Base-by-base conservation (phyloP, 1,140 invertebrate genomes). In the Thaumatotibia leucotreta region DNA sequence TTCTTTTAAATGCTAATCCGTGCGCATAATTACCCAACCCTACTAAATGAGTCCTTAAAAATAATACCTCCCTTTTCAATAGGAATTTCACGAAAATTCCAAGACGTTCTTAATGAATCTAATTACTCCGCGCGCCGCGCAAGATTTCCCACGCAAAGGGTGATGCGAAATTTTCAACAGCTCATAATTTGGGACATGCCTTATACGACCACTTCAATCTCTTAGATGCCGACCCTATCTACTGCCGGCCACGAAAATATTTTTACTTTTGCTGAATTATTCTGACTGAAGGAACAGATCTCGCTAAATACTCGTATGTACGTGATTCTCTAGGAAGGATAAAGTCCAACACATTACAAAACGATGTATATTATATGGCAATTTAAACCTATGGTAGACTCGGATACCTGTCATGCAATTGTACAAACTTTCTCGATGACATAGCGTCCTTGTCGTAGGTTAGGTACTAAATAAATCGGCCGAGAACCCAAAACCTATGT, bases 191-290 rank as follows among this genome's bases (percentile, higher is more conserved):
- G 52, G 52, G 52, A 58, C 52, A 58, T 27, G 52, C 27, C 52
- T 58, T 20, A 58, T 58, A 58, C 52, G 52, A 58, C 52, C 52
- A 58, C 52, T 58, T 58, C 52, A 58, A 58, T 58, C 50, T 54
- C 52, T 58, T 27, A 58, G 52, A 24, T 58, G 52, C 8, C 52
- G 11, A 31, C 52, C 52, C 23, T 58, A 14, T 58, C 11, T 24
- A 58, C 23, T 58, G 52, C 9, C 4, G 52, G 52, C 23, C 52
- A 58, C 1, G 3, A 14, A 58, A 58, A 58, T 14, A 10, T 20
- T 20, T 0, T 45, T 33, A 5, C 9, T 3, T n/a, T 33, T 33
- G 32, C 1, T 3, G 1, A 9, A 9, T 33, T 4, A 4, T 10
- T 9, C 4, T 33, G 3, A 33, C 1, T 10, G 32, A 33, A 33